Base-by-base conservation (phyloP, 2,797 vertebrate species). In the Telmatherina bonti region DNA sequence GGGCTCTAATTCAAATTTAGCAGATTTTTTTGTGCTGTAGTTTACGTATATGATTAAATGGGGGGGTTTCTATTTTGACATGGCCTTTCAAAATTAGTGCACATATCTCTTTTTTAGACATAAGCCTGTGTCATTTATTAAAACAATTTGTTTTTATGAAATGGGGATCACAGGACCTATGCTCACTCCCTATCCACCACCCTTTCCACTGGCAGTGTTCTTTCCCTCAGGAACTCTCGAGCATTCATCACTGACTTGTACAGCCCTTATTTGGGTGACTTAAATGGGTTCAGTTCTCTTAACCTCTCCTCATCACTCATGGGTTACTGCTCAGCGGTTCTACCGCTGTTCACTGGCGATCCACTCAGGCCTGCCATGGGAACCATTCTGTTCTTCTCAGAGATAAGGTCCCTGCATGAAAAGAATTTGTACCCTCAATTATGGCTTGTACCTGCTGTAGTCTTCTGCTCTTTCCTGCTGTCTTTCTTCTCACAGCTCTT, bases 201-300 rank as follows among this genome's bases (percentile, higher is more conserved):
- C 61, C 56, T 77, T 85, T 85, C 82, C 80, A 78, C 76, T 80
- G 70, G 83, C 62, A 45, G 78, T 27, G 51, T 87, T 76, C 77
- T 90, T 89, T 91, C 90, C 87, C 89, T 87, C 70, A 89, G 89
- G 91, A 91, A 81, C 90, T 79, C 81, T 64, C 47, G 76, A 84
- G 53, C 91, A 93, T 94, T 86, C 84, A 92, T 93, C 93, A 93
- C 38, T 57, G 81, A 54, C 85, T 89, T 69, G 70, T 79, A 87
- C 89, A 91, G 87, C 88, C 93, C 91, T 94, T 94, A 93, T 94
- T 94, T 94, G 93, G 94, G 92, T 92, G 93, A 94, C 93, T 94
- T 94, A 94, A 94, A 94, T 93, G 91, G 94, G 94, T 95, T 95
- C 94, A 94, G 89, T 94, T 94, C 94, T 94, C 94, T 95, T 95